Conservation (phyloP, 2,797 vertebrate species). For the Chiloscyllium punctatum region DNA sequence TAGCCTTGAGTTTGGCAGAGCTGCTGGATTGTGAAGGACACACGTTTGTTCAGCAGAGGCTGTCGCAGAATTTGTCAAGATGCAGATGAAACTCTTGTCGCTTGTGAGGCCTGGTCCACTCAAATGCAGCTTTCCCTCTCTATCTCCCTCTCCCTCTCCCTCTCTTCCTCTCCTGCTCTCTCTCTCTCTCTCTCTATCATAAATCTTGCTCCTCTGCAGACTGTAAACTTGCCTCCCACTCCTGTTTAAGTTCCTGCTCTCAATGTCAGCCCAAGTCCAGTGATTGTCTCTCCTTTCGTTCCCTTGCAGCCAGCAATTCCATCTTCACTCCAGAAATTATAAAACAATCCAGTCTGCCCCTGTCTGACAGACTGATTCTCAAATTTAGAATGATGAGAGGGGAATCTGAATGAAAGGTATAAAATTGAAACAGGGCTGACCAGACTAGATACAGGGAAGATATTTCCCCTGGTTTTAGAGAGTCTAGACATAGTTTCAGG, state of each 20-base stretch:
- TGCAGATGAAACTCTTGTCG: not conserved
- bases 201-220: not conserved
- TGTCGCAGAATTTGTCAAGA: not conserved
- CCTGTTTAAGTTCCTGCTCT: not conserved
- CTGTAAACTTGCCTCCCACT: not conserved
- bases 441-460: too few relatives aligned
- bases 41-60: not conserved
- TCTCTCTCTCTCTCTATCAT: not conserved
- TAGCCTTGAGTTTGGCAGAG: not conserved
- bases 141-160: too few relatives aligned
- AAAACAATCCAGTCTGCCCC: not conserved
- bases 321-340: not conserved
- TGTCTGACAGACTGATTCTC: too few relatives aligned
- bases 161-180: not conserved
- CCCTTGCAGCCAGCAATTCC: not conserved
- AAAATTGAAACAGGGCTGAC: too few relatives aligned
- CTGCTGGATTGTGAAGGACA: not conserved
- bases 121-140: not conserved
- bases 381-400: too few relatives aligned
- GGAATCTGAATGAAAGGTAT: too few relatives aligned
- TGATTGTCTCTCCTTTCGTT: not conserved
- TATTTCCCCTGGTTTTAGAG: too few relatives aligned
- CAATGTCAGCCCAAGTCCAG: not conserved
- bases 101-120: not conserved
- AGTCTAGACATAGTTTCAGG: too few relatives aligned